Evolutionary conservation across 2,797 vertebrate genomes (phyloP).

Genomic region (Artibeus jamaicensis): DNA sequence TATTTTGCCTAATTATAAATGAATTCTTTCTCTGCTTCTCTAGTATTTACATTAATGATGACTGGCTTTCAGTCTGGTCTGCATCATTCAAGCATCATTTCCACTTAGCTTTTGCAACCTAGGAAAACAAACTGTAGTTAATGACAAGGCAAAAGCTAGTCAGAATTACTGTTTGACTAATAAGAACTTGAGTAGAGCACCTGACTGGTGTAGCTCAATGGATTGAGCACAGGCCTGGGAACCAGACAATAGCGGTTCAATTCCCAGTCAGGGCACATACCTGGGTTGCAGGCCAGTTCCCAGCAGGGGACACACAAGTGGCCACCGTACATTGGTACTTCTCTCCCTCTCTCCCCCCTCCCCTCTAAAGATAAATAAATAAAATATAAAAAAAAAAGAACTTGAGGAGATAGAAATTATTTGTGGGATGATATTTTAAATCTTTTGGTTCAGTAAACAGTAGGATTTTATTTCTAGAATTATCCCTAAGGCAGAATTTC

Average conservation of each 20-base stretch:
- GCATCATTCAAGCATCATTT: neutral
- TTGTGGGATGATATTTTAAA: neutral
- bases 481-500: neutral
- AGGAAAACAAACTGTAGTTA: neutral
- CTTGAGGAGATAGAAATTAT: neutral
- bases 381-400: neutral
- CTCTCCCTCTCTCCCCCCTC: too few relatives aligned
- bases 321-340: too few relatives aligned
- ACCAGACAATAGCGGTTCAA: too few relatives aligned
- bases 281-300: too few relatives aligned
- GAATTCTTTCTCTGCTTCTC: neutral
- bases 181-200: neutral
- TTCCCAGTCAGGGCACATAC: too few relatives aligned
- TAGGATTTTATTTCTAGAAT: neutral
- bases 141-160: neutral
- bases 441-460: neutral
- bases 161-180: neutral
- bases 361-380: too few relatives aligned
- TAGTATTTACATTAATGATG: neutral
- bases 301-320: too few relatives aligned
- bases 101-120: neutral
- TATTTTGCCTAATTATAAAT: conserved; percentile 11
- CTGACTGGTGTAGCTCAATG: too few relatives aligned
- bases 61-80: neutral
- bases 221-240: too few relatives aligned